A percentile compares a stretch with the other conserved stretches of the same genome.
Evolutionary conservation across 1,140 invertebrate species (phyloP).

Genomic region (Zaprionus nigranus): DNA sequence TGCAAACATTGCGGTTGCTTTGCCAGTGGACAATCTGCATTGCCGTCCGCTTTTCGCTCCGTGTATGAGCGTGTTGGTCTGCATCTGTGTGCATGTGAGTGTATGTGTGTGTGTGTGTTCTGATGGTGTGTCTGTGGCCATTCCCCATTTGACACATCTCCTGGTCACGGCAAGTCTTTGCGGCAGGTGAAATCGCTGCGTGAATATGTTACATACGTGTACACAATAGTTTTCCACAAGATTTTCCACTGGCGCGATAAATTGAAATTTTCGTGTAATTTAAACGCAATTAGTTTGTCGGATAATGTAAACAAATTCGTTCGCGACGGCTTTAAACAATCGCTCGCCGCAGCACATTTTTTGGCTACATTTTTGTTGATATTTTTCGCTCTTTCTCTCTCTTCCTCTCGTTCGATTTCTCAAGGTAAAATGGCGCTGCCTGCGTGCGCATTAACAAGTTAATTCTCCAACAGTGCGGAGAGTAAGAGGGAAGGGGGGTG

Average conservation of each 20-base stretch:
- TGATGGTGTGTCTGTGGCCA: not conserved
- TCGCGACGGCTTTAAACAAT: conserved; percentile 42
- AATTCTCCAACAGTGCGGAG: conserved; percentile 25
- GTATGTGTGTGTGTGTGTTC: not conserved
- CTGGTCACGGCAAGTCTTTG: not conserved
- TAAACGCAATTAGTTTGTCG: conserved; percentile 73
- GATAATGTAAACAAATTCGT: conserved; percentile 66
- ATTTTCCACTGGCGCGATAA: conserved; percentile 33
- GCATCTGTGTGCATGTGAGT: conserved; percentile 3
- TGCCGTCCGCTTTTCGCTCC: conserved; percentile 5
- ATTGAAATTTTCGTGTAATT: conserved; percentile 61
- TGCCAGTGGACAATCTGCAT: conserved; percentile 29
- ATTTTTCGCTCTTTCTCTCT: conserved; percentile 32
- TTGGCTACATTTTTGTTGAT: conserved; percentile 45
- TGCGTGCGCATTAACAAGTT: conserved; percentile 51
- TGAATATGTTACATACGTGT: conserved; percentile 7
- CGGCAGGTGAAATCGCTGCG: conserved; percentile 31
- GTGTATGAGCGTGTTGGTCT: conserved; percentile 4
- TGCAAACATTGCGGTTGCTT: conserved; percentile 63
- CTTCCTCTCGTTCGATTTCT: conserved; percentile 24
- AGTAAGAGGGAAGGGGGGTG: not conserved
- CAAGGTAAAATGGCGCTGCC: conserved; percentile 61
- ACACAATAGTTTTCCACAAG: conserved; percentile 18
- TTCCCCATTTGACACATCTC: conserved; percentile 22
- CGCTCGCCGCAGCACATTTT: conserved; percentile 22